These are phyloP conservation scores for Acestrorhynchus altus DNA, from an alignment of 2,797 vertebrate genomes.

Conservation along the genomic window DNA sequence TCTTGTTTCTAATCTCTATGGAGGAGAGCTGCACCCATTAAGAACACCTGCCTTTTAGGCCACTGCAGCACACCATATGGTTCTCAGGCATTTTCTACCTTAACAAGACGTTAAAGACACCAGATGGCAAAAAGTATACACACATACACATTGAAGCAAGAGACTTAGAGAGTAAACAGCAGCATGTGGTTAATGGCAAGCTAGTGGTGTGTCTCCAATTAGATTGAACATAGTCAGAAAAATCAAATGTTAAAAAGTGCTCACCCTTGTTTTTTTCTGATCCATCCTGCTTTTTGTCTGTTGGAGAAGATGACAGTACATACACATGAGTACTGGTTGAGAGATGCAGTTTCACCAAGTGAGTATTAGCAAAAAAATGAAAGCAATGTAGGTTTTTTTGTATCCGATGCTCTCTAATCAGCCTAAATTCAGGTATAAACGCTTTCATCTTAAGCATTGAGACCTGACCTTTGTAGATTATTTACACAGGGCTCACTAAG, in stretches of 20 bases:
- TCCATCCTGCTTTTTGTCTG: constrained; percentile 76
- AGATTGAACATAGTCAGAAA: background rate
- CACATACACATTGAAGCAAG: background rate
- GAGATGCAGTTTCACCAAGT: background rate
- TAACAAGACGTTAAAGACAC: constrained; percentile 9
- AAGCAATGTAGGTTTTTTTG: background rate
- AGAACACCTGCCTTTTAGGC: constrained; percentile 73
- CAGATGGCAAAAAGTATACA: constrained; percentile 13
- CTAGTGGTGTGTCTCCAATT: background rate
- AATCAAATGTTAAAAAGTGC: constrained; percentile 22
- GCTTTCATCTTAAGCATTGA: background rate
- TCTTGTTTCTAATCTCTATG: constrained; percentile 76
- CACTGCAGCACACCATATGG: constrained; percentile 53
- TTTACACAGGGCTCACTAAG: background rate
- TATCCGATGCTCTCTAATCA: background rate
- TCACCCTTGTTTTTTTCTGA: constrained; percentile 76
- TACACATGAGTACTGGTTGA: background rate
- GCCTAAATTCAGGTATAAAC: background rate
- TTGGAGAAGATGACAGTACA: constrained; percentile 34
- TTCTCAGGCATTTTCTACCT: constrained; percentile 6
- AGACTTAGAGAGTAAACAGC: background rate
- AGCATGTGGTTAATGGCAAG: background rate
- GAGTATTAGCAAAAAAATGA: background rate
- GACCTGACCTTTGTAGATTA: background rate
- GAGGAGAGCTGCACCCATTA: constrained; percentile 74